These are phyloP conservation scores for Mus caroli DNA, from an alignment of 2,797 vertebrate genomes.

Conservation along the genomic window DNA sequence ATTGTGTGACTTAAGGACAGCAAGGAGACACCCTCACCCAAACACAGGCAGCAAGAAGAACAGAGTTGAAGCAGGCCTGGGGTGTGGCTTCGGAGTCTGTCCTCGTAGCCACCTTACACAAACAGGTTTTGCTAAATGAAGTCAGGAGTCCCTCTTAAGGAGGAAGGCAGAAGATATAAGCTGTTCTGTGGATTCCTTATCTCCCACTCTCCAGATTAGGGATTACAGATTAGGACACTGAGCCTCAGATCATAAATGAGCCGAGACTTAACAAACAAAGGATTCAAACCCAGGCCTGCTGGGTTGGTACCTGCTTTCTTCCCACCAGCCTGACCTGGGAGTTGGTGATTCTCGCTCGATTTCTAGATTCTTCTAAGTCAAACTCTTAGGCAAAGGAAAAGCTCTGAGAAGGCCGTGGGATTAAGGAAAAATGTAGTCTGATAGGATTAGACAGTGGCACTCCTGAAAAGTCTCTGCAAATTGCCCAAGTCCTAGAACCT, in stretches of 20 bases:
- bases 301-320: not conserved
- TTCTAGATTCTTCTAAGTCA: not conserved
- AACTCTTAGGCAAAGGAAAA: not conserved
- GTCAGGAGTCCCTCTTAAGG: not conserved
- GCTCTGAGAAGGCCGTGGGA: not conserved
- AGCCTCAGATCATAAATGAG: not conserved
- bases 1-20: not conserved
- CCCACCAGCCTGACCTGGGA: not conserved
- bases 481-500: not conserved
- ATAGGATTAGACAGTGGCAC: not conserved
- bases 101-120: not conserved
- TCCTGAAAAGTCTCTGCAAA: slow-evolving; percentile 57
- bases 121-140: not conserved
- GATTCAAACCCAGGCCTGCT: not conserved
- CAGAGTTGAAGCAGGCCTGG: not conserved
- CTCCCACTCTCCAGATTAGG: not conserved
- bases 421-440: not conserved
- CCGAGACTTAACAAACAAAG: not conserved
- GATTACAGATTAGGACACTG: not conserved
- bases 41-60: not conserved
- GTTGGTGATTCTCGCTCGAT: not conserved
- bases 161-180: not conserved
- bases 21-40: not conserved
- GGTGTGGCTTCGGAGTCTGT: not conserved
- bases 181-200: not conserved